phyloP scores from a whole-genome alignment of 35 echinoderm and acorn worm genomes.

The Amphiura filiformis region DNA sequence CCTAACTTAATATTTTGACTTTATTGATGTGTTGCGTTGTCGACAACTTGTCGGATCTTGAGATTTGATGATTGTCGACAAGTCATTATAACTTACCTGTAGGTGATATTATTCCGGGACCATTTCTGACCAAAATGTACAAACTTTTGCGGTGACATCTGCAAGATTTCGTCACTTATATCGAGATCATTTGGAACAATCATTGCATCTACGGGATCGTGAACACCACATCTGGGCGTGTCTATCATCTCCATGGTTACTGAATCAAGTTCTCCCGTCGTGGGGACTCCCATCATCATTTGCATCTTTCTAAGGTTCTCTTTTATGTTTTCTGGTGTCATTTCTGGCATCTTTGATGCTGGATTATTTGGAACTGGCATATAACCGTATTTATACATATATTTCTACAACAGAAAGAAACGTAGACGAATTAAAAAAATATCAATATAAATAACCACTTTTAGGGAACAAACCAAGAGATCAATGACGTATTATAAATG shows the following conservation, averaged over 20 bases:
- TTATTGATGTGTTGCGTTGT: too few relatives aligned
- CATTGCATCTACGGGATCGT: constrained; percentile 1
- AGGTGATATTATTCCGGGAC: constrained; percentile 22
- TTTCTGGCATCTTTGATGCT: constrained; percentile 41
- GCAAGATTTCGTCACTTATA: background rate
- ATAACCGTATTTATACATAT: constrained; percentile 83
- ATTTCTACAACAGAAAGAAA: constrained; percentile 51
- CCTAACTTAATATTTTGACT: too few relatives aligned
- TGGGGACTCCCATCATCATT: constrained; percentile 35
- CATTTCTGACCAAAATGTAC: constrained; percentile 28
- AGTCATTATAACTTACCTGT: too few relatives aligned
- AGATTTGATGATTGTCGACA: too few relatives aligned
- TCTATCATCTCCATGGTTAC: constrained; percentile 49
- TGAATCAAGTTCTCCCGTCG: constrained; percentile 34
- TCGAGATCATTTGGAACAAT: background rate
- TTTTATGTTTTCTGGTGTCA: constrained; percentile 34
- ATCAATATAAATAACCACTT: too few relatives aligned
- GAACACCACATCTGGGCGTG: constrained; percentile 48
- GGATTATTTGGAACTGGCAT: constrained; percentile 1
- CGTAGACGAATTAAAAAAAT: background rate
- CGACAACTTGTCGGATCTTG: too few relatives aligned
- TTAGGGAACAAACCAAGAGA: too few relatives aligned
- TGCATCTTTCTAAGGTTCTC: constrained; percentile 58
- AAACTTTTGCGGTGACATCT: background rate
- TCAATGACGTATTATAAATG: too few relatives aligned